A percentile compares a stretch with the other conserved stretches of the same genome.
These are phyloP conservation scores for Plecotus auritus DNA, from an alignment of 2,113 vertebrate species.

Conservation along the genomic window DNA sequence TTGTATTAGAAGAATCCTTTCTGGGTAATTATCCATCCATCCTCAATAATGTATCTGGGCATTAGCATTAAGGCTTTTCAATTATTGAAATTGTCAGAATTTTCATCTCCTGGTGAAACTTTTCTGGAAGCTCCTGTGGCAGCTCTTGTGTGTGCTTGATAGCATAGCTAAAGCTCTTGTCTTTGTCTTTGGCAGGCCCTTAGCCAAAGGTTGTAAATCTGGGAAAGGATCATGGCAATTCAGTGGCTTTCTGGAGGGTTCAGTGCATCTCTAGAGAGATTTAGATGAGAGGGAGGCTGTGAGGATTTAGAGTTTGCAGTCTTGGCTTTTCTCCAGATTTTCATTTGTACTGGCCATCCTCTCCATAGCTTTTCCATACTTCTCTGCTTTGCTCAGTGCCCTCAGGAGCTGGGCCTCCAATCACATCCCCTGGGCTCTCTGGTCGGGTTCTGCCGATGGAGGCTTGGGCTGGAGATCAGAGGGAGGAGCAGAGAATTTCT, in stretches of 20 bases:
- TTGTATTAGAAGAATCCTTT: conserved; percentile 36
- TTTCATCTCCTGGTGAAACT: conserved; percentile 63
- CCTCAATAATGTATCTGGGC: conserved; percentile 44
- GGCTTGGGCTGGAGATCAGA: background rate
- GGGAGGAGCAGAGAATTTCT: background rate
- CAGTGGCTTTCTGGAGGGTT: conserved; percentile 11
- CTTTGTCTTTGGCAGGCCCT: conserved; percentile 57
- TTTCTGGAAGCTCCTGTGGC: conserved; percentile 73
- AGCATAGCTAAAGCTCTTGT: conserved; percentile 67
- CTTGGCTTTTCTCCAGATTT: background rate
- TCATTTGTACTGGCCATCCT: background rate
- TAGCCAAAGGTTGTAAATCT: conserved; percentile 71
- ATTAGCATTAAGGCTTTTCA: conserved; percentile 45
- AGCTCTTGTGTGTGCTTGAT: conserved; percentile 48
- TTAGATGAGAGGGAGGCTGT: background rate
- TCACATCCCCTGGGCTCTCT: background rate
- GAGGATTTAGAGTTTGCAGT: background rate
- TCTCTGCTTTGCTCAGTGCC: background rate
- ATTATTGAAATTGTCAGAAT: conserved; percentile 53
- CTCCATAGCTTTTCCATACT: background rate
- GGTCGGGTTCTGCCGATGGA: background rate
- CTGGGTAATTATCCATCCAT: conserved; percentile 24
- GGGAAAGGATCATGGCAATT: conserved; percentile 58
- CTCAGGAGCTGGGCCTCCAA: background rate
- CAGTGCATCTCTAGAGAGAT: background rate